Evolutionary conservation across 2,888 invertebrate species (phyloP).

Genomic region (Malachius bipustulatus): DNA sequence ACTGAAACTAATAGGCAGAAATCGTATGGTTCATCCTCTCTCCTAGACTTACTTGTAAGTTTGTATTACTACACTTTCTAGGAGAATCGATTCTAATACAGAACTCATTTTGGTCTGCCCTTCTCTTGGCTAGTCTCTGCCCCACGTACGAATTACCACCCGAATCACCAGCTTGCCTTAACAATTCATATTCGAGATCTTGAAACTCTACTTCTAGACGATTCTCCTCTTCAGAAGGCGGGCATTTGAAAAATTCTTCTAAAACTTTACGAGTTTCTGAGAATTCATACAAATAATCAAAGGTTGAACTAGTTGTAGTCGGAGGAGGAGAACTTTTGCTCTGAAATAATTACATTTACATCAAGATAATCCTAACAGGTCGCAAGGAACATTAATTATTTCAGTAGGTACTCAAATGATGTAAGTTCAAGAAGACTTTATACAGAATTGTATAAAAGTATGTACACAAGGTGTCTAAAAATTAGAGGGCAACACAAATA

Average conservation of each 20-base stretch:
- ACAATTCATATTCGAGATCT: slow-evolving; percentile 67
- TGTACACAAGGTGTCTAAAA: no score
- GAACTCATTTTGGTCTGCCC: slow-evolving; percentile 35
- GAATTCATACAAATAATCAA: slow-evolving; percentile 84
- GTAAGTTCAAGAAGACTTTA: no score
- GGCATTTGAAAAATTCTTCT: slow-evolving; percentile 84
- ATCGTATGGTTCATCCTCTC: no score
- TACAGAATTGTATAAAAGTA: no score
- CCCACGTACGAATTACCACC: slow-evolving; percentile 69
- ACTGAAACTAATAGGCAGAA: no score
- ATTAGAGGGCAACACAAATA: no score
- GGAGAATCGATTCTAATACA: slow-evolving; percentile 43
- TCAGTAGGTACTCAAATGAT: no score
- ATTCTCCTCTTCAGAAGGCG: slow-evolving; percentile 51
- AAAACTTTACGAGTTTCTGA: slow-evolving; percentile 85
- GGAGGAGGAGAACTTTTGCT: no score
- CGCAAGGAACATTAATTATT: no score
- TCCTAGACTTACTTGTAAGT: slow-evolving; percentile 41
- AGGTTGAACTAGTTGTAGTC: slow-evolving; percentile 46
- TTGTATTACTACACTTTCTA: slow-evolving; percentile 45
- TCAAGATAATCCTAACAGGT: no score
- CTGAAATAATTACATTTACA: no score
- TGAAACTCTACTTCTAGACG: slow-evolving; percentile 43
- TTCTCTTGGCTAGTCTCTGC: slow-evolving; percentile 54
- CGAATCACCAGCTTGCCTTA: slow-evolving; percentile 49